Evolutionary conservation across 2,113 vertebrate genomes (phyloP).

Genomic region (Dolichallabes microphthalmus): DNA sequence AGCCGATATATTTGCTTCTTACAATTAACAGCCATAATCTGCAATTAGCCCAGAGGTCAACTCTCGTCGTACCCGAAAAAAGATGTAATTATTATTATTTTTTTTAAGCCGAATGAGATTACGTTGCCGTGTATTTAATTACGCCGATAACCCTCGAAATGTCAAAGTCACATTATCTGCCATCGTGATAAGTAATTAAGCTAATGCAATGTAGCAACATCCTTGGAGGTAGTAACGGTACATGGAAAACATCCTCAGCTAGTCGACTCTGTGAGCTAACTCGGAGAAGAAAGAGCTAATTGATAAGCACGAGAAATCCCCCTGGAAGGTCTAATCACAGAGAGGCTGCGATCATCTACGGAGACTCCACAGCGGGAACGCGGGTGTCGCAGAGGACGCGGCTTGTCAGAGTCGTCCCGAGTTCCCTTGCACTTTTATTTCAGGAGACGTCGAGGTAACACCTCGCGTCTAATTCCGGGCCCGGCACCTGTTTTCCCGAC

Average conservation of each 20-base stretch:
- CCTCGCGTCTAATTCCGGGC: slow-evolving; percentile 55
- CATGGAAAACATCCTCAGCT: neutral
- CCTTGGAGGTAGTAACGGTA: neutral
- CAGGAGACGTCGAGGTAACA: slow-evolving; percentile 46
- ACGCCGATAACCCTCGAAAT: slow-evolving; percentile 70
- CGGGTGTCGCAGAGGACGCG: slow-evolving; percentile 7
- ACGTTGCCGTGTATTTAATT: slow-evolving; percentile 71
- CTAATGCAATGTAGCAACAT: slow-evolving; percentile 40
- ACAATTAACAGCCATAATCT: slow-evolving; percentile 76
- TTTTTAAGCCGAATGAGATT: slow-evolving; percentile 64
- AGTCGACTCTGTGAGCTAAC: neutral
- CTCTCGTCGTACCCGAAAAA: slow-evolving; percentile 62
- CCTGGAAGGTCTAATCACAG: neutral
- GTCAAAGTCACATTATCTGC: slow-evolving; percentile 61
- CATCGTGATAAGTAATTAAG: slow-evolving; percentile 54
- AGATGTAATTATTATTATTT: slow-evolving; percentile 69
- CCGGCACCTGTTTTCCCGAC: slow-evolving; percentile 44
- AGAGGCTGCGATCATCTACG: neutral
- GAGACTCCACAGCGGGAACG: neutral
- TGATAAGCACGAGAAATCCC: neutral
- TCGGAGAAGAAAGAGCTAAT: neutral
- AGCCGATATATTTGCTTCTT: slow-evolving; percentile 68
- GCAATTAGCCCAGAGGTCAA: slow-evolving; percentile 76
- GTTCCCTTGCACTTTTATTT: slow-evolving; percentile 50
- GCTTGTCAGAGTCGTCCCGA: slow-evolving; percentile 10